phyloP scores from a whole-genome alignment of 2,113 vertebrate species.

The Oreocharis arfaki region DNA sequence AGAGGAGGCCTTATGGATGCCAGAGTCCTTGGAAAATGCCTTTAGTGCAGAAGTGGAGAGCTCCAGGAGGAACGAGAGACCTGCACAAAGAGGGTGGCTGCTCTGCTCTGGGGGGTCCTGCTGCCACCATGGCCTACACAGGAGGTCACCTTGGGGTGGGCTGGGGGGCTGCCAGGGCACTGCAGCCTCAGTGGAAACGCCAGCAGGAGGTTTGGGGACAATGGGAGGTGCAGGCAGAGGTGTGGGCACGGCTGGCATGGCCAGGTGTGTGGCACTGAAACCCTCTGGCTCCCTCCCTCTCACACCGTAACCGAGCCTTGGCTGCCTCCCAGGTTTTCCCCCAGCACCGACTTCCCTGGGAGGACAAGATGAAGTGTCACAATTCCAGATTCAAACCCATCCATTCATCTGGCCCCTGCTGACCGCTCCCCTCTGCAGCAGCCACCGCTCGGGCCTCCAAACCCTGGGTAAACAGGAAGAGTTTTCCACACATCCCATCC shows the following conservation, averaged over 20 bases:
- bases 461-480: background rate
- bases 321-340: background rate
- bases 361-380: background rate
- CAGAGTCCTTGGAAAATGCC: background rate
- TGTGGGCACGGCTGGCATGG: background rate
- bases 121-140: rapidly evolving
- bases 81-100: background rate
- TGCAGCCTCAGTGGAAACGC: rapidly evolving
- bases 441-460: background rate
- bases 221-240: background rate
- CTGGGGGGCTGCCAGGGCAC: background rate
- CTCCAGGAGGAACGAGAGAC: rapidly evolving
- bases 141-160: background rate
- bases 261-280: background rate
- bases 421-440: background rate
- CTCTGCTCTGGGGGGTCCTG: background rate
- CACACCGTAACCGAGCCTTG: background rate
- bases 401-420: background rate
- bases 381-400: background rate
- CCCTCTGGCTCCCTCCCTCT: background rate
- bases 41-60: background rate
- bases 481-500: background rate
- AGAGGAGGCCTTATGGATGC: background rate
- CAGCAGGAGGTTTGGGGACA: background rate
- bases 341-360: rapidly evolving